Base-by-base conservation (phyloP, 64 coral and sea anemone genomes). In the Hydrozoanthus tunicans region DNA sequence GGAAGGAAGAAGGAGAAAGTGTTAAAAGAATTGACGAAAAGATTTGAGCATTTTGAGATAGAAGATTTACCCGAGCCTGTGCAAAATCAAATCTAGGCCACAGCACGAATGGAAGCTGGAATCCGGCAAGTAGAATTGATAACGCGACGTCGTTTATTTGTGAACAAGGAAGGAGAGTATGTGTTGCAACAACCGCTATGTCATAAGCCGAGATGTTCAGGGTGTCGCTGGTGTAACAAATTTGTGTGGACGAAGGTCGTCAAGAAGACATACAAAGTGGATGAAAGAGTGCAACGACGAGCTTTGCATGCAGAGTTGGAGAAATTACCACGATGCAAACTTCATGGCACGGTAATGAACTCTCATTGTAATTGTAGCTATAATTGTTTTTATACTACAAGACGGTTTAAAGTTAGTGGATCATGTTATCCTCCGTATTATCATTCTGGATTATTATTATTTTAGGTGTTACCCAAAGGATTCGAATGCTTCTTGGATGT, bases 371-470 rank as follows among this genome's bases (percentile, higher is more conserved):
- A 79, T 79, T 79, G 77, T 79, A 79, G 77, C 77, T 79, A 79
- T 79, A 79, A 79, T 79, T 79, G 77, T 79, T 79, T 53, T 79
- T 79, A 79, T 79, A 79, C 77, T 79, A 79, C 77, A 79, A 79
- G 77, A 79, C 77, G 77, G 77, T 79, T 79, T 79, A 79, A 79
- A 79, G 77, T 79, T 79, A 79, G 77, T 79, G 77, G 77, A 79
- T 79, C 77, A 79, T 79, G 77, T 79, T 79, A 79, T 79, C 77
- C 77, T 79, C 77, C 20, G 77, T 79, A 79, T 79, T 79, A 79
- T 79, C 77, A 79, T 79, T 79, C 77, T 79, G 77, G 77, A 79
- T 79, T 79, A 79, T 79, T 79, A 79, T 79, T 79, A 79, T 79
- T 79, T 79, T 79, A 79, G 77, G 77, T 79, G 77, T 79, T 79